A percentile compares a stretch with the other conserved stretches of the same genome.
Conservation (phyloP, 2,113 vertebrate species). For the Phalacrocorax aristotelis region DNA sequence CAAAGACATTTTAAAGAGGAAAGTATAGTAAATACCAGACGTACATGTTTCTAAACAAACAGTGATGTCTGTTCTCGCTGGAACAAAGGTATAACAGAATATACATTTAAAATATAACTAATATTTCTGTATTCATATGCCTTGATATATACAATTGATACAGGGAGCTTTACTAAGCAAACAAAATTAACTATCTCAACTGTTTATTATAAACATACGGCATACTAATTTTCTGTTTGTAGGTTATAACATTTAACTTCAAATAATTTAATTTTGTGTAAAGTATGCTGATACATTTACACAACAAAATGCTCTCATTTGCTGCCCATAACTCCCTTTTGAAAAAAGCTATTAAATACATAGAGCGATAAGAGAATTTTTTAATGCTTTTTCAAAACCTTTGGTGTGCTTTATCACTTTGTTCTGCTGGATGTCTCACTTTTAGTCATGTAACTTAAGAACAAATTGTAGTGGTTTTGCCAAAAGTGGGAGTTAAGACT, state of each 20-base stretch:
- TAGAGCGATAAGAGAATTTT: not conserved
- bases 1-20: not conserved
- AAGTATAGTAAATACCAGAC: not conserved
- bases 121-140: not conserved
- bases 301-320: not conserved
- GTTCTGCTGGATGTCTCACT: not conserved
- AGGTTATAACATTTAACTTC: not conserved
- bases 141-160: not conserved
- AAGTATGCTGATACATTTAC: not conserved
- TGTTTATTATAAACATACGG: not conserved
- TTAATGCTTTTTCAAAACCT: not conserved
- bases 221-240: not conserved
- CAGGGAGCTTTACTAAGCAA: not conserved
- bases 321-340: not conserved
- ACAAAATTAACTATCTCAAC: not conserved
- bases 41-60: not conserved
- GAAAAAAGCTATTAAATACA: not conserved
- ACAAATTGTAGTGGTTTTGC: not conserved
- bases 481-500: not conserved
- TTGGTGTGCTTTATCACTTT: not conserved
- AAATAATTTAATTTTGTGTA: not conserved
- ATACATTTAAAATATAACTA: not conserved
- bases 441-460: not conserved
- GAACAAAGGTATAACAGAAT: not conserved
- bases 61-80: not conserved